Evolutionary conservation across 2,888 invertebrate species (phyloP).

Genomic region (Podabrus alpinus): DNA sequence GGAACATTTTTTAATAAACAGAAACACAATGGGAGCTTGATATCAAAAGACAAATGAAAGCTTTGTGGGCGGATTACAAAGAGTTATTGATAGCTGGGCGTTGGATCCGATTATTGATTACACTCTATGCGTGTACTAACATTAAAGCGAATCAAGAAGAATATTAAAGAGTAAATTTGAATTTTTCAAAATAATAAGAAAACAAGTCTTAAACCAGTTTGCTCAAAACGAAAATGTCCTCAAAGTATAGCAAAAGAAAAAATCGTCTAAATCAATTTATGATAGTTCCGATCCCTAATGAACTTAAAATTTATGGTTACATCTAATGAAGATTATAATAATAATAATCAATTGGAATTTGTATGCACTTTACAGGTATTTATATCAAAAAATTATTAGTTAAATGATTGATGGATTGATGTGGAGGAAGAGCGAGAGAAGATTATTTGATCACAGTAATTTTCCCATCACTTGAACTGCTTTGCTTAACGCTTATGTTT

Average conservation of each 20-base stretch:
- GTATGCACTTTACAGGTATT: slow-evolving; percentile 54
- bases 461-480: slow-evolving; percentile 51
- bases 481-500: slow-evolving; percentile 18
- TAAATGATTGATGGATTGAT: slow-evolving; percentile 56
- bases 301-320: slow-evolving; percentile 50
- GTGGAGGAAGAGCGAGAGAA: slow-evolving; percentile 48
- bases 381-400: slow-evolving; percentile 56
- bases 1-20: slow-evolving; percentile 44
- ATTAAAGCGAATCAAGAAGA: slow-evolving; percentile 27
- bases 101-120: slow-evolving; percentile 44
- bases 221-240: background rate
- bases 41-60: slow-evolving; percentile 51
- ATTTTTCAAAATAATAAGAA: slow-evolving; percentile 1
- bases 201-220: background rate
- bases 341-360: slow-evolving; percentile 55
- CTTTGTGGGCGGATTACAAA: slow-evolving; percentile 46
- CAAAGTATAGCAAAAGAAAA: background rate
- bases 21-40: slow-evolving; percentile 49
- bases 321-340: slow-evolving; percentile 53
- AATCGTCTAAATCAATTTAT: slow-evolving; percentile 31
- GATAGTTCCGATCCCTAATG: slow-evolving; percentile 39
- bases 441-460: slow-evolving; percentile 55
- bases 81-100: slow-evolving; percentile 51
- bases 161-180: slow-evolving; percentile 13
- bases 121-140: slow-evolving; percentile 39